Percentiles rank a stretch among this genome's conserved stretches.
Evolutionary conservation across 2,888 invertebrate genomes (phyloP).

Genomic region (Geotrupes spiniger): DNA sequence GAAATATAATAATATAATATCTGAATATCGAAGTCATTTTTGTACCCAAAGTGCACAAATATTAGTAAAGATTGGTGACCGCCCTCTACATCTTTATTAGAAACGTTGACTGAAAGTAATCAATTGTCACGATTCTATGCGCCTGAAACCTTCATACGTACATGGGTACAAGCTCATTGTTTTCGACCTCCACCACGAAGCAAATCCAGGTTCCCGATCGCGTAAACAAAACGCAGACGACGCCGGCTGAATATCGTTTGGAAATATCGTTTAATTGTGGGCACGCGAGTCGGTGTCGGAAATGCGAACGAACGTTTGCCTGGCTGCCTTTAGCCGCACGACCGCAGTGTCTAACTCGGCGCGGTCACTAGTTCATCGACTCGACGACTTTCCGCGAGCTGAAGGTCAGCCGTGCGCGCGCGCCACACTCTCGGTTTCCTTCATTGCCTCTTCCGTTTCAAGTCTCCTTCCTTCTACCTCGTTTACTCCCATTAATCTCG

Average conservation of each 20-base stretch:
- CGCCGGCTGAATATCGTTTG: not conserved
- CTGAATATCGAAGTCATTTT: no score
- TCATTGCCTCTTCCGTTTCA: slow-evolving; percentile 23
- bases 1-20: no score
- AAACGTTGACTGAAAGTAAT: no score
- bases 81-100: no score
- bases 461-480: slow-evolving; percentile 9
- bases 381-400: slow-evolving; percentile 50
- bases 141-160: no score
- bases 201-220: not conserved
- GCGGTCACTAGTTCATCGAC: slow-evolving; percentile 53
- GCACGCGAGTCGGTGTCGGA: slow-evolving; percentile 25
- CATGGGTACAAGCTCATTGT: no score
- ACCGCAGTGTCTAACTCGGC: slow-evolving; percentile 20
- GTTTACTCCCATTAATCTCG: not conserved
- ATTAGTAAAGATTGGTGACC: no score
- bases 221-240: not conserved
- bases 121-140: no score
- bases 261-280: slow-evolving; percentile 9
- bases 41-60: no score
- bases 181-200: no score
- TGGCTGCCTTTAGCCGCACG: slow-evolving; percentile 10
- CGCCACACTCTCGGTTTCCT: slow-evolving; percentile 29
- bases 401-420: slow-evolving; percentile 45
- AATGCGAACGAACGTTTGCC: slow-evolving; percentile 17